Evolutionary conservation across 1,140 invertebrate genomes (phyloP).

Genomic region (Ostrea edulis): DNA sequence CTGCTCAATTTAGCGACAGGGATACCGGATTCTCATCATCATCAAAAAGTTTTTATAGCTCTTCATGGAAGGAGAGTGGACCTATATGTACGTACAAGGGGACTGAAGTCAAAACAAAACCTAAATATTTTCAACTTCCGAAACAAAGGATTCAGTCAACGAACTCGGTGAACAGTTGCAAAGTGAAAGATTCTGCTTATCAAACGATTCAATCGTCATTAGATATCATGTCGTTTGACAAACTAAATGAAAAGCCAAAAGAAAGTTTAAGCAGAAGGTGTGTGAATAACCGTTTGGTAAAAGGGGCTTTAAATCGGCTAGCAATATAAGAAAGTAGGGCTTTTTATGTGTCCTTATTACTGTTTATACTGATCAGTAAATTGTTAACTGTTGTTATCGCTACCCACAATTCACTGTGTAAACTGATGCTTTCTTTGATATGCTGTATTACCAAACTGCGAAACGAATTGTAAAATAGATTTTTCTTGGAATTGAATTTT

Average conservation of each 20-base stretch:
- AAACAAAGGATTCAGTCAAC: background rate
- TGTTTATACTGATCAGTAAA: no score
- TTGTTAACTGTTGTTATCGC: no score
- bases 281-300: background rate
- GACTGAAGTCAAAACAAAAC: background rate
- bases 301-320: no score
- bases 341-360: no score
- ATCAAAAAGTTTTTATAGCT: constrained; percentile 53
- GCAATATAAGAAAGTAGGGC: no score
- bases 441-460: no score
- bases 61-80: background rate
- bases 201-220: constrained; percentile 67
- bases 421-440: no score
- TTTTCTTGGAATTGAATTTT: no score
- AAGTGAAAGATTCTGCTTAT: constrained; percentile 65
- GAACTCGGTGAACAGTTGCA: background rate
- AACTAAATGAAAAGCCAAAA: background rate
- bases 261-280: background rate
- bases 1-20: constrained; percentile 42
- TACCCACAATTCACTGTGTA: no score
- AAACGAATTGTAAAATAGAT: no score
- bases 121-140: background rate
- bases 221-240: constrained; percentile 44
- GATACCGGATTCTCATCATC: constrained; percentile 63
- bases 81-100: constrained; percentile 13